phyloP scores from a whole-genome alignment of 2,888 invertebrate genomes.

The Agrypnus murinus region DNA sequence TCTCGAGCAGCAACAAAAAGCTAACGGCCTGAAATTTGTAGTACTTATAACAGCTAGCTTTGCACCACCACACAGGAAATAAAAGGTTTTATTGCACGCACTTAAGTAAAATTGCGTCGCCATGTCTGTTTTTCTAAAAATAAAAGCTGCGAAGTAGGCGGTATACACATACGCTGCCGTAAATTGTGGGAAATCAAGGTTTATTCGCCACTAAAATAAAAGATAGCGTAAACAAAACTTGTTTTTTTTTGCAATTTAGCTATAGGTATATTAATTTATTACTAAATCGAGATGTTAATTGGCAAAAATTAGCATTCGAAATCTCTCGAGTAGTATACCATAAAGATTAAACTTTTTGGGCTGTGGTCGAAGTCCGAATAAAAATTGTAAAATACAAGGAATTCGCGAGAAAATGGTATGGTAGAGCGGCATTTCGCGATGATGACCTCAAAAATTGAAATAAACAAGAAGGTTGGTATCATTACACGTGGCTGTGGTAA shows the following conservation, averaged over 20 bases:
- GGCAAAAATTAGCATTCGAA: background rate
- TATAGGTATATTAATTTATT: no score
- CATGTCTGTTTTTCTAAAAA: conserved; percentile 14
- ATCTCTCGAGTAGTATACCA: background rate
- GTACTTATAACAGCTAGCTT: conserved; percentile 1
- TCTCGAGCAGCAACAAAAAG: background rate
- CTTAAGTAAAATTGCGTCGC: background rate
- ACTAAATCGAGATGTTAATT: background rate
- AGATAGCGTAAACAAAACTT: conserved; percentile 11
- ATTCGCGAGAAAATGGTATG: no score
- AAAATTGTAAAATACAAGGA: no score
- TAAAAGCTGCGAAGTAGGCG: conserved; percentile 6
- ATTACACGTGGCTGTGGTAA: no score
- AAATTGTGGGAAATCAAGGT: conserved; percentile 11
- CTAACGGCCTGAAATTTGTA: background rate
- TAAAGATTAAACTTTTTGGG: background rate
- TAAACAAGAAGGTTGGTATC: no score
- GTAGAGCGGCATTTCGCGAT: no score
- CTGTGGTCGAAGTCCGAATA: background rate
- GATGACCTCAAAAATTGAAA: no score
- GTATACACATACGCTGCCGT: background rate
- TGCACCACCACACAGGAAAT: conserved; percentile 16
- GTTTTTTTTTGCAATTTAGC: no score
- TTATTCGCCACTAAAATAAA: conserved; percentile 14
- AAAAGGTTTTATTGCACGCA: conserved; percentile 12